A percentile compares a stretch with the other conserved stretches of the same genome.
phyloP scores from a whole-genome alignment of 1,140 invertebrate genomes.

The Alviniconcha marisindica region DNA sequence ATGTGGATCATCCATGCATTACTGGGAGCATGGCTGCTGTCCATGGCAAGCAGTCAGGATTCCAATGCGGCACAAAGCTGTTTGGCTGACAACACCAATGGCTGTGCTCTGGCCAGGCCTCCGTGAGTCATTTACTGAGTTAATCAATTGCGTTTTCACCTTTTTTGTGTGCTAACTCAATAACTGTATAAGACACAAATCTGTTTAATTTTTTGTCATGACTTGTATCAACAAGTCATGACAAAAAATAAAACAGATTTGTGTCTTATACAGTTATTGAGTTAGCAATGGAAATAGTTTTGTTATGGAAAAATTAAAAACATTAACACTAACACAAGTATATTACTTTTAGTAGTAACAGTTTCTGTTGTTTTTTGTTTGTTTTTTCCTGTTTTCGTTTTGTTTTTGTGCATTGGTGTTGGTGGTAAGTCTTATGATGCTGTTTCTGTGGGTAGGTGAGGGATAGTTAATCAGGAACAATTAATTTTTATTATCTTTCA shows the following conservation, averaged over 20 bases:
- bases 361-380: too few relatives aligned
- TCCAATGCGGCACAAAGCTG: conserved; percentile 33
- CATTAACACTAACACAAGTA: too few relatives aligned
- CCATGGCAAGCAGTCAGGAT: background rate
- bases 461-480: too few relatives aligned
- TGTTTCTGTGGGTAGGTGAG: too few relatives aligned
- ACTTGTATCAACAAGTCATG: background rate
- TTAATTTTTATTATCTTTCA: too few relatives aligned
- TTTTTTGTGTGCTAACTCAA: too few relatives aligned
- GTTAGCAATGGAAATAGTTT: too few relatives aligned
- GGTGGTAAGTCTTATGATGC: too few relatives aligned
- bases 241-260: background rate
- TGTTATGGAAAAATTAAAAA: too few relatives aligned
- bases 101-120: conserved; percentile 45
- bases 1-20: conserved; percentile 21
- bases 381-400: too few relatives aligned
- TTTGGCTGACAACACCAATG: conserved; percentile 41
- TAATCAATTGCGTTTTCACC: background rate
- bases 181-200: background rate
- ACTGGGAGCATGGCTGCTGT: conserved; percentile 28
- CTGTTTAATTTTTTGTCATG: background rate
- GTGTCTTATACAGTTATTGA: background rate
- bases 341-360: too few relatives aligned
- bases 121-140: conserved; percentile 49
- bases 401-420: too few relatives aligned